Evolutionary conservation across 2,888 invertebrate genomes (phyloP).

Genomic region (Agriopis marginaria): DNA sequence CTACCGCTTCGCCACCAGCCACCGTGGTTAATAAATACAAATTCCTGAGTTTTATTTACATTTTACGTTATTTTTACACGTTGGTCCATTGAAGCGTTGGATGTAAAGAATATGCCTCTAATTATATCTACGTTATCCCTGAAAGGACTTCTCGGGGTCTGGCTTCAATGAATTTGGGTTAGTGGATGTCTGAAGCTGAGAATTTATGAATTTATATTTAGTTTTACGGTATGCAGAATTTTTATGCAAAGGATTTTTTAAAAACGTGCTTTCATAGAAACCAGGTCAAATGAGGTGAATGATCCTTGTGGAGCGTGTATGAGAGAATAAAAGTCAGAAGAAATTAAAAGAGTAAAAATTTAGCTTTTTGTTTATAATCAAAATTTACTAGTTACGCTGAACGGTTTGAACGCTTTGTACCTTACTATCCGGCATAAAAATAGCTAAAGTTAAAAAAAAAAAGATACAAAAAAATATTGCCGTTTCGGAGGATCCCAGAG

Average conservation of each 20-base stretch:
- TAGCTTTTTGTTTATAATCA: not conserved
- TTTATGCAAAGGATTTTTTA: not conserved
- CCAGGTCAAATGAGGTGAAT: conserved; percentile 25
- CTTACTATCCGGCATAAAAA: too few species aligned
- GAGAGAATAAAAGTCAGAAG: not conserved
- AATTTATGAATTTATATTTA: conserved; percentile 19
- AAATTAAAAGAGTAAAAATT: not conserved
- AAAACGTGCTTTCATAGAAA: not conserved
- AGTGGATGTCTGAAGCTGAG: conserved; percentile 40
- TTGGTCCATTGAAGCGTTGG: conserved; percentile 61
- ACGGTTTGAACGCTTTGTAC: too few species aligned
- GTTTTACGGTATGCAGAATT: conserved; percentile 4
- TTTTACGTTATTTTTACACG: conserved; percentile 68
- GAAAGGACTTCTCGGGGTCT: conserved; percentile 46
- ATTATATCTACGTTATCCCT: conserved; percentile 60
- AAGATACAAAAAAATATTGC: too few species aligned
- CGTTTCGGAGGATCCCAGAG: too few species aligned
- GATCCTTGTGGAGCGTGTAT: conserved; percentile 4
- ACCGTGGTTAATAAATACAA: too few species aligned
- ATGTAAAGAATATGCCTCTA: conserved; percentile 60
- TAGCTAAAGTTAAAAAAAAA: too few species aligned
- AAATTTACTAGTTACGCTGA: too few species aligned
- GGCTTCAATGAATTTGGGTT: conserved; percentile 55
- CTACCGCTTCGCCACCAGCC: too few species aligned
- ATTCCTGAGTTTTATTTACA: conserved; percentile 17